Evolutionary conservation across 1,140 invertebrate species (phyloP), one percentile per base, ranked within the genome.

Genomic region (Drosophila setifemur): DNA sequence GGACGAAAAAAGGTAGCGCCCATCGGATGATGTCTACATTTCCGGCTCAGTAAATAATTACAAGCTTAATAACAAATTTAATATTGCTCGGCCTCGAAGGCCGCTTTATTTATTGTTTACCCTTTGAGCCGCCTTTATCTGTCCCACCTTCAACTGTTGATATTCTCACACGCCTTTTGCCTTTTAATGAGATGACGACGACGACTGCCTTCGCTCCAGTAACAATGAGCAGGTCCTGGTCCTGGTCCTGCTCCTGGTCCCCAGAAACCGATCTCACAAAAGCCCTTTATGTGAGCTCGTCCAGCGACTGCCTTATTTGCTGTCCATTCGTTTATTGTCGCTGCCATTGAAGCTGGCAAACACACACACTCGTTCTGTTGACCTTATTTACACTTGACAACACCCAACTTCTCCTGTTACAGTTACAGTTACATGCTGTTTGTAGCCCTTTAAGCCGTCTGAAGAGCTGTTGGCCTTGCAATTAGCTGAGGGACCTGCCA

Each of bases 61-160:
- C 79, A 63, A 63, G 79, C 79, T 83, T 83, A 83, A 83, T 83
- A 83, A 79, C 79, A 83, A 83, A 83, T 83, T 83, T 85, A 83
- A 83, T 83, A 79, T 79, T 67, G 74, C 69, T 43, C 35, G 49
- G 47, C 35, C 57, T 61, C 50, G 69, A 47, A 73, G 63, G 78
- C 55, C 69, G 40, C 40, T 53, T 68, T 67, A 76, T 70, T 77
- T 60, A 47, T 50, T 70, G 52, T 70, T 70, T 37, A 55, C 52
- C 55, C 57, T 70, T 74, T 75, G 29, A 48, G 45, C 54, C 35
- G 40, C 18, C 40, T 35, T 64, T 64, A 55, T 42, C 40, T 26
- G 33, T 4, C 11, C 31, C 23, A 64, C 42, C 31, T 33, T 42
- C 37, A 70, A 47, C 79, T 78, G 57, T 83, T 83, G 74, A 82